Conservation (phyloP, 2,888 invertebrate species). For the Diaperis boleti region DNA sequence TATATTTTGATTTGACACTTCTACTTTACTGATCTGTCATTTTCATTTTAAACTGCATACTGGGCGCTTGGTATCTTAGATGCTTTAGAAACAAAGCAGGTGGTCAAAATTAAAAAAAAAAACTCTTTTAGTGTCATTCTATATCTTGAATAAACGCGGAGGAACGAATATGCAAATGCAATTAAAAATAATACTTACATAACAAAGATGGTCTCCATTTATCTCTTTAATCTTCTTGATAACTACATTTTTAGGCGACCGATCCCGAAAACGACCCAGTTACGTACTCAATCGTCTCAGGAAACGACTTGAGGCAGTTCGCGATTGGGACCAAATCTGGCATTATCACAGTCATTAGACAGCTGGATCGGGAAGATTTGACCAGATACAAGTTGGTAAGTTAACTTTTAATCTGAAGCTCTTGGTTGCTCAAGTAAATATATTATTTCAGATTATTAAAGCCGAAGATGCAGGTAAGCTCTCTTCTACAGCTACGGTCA, state of each 20-base stretch:
- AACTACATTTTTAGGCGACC: slow-evolving; percentile 74
- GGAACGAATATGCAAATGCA: too few species aligned
- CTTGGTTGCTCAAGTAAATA: neutral
- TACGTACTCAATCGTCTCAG: slow-evolving; percentile 87
- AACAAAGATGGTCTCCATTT: too few species aligned
- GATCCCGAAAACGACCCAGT: slow-evolving; percentile 92
- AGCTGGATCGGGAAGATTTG: slow-evolving; percentile 89
- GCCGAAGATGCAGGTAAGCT: slow-evolving; percentile 89
- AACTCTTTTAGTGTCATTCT: too few species aligned
- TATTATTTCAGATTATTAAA: slow-evolving; percentile 75
- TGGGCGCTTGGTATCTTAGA: too few species aligned
- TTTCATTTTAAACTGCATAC: too few species aligned
- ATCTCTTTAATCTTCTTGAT: too few species aligned
- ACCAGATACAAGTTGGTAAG: slow-evolving; percentile 87
- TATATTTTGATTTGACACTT: too few species aligned
- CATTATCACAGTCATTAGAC: slow-evolving; percentile 87
- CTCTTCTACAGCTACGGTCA: slow-evolving; percentile 85
- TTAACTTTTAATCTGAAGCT: slow-evolving; percentile 31
- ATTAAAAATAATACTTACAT: too few species aligned
- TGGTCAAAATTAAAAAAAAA: too few species aligned
- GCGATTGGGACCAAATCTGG: slow-evolving; percentile 88
- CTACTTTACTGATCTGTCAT: too few species aligned
- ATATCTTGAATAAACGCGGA: too few species aligned
- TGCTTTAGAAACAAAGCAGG: too few species aligned
- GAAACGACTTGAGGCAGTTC: slow-evolving; percentile 91